phyloP scores from a whole-genome alignment of 2,888 invertebrate genomes.

The Spilarctia lutea region DNA sequence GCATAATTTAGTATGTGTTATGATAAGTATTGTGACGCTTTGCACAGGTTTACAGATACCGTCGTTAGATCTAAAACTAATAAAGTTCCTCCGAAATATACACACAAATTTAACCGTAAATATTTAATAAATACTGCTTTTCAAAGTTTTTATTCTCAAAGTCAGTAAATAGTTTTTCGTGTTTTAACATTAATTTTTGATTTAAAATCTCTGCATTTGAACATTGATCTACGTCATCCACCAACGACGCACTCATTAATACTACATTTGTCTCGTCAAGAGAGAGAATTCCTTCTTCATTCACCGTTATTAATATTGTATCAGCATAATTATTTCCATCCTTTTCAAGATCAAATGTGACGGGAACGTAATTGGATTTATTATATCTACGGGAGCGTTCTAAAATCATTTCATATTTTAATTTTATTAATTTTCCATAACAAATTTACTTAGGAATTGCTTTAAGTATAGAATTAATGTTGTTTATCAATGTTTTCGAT shows the following conservation, averaged over 20 bases:
- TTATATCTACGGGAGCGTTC: conserved; percentile 53
- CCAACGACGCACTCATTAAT: conserved; percentile 78
- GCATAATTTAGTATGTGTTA: too few species aligned
- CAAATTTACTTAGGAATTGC: conserved; percentile 28
- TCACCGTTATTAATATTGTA: conserved; percentile 80
- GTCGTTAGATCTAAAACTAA: too few species aligned
- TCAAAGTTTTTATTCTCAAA: neutral
- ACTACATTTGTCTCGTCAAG: conserved; percentile 80
- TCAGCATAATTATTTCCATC: conserved; percentile 72
- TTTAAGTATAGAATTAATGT: conserved; percentile 29
- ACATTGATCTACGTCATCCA: conserved; percentile 50
- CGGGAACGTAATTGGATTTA: conserved; percentile 69
- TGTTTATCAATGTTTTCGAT: conserved; percentile 31
- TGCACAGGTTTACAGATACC: too few species aligned
- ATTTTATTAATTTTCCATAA: conserved; percentile 34
- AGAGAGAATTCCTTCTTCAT: conserved; percentile 79
- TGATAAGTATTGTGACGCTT: too few species aligned
- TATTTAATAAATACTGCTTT: neutral
- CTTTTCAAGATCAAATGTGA: conserved; percentile 69
- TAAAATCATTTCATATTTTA: conserved; percentile 49
- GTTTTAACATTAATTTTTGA: neutral
- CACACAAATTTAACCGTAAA: too few species aligned
- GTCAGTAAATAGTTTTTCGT: too few species aligned
- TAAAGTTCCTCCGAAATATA: too few species aligned
- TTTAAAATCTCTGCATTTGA: conserved; percentile 46